A percentile compares a stretch with the other conserved stretches of the same genome.
phyloP scores from a whole-genome alignment of 53 echinoderm and acorn worm species.

The Holothuria leucospilota region DNA sequence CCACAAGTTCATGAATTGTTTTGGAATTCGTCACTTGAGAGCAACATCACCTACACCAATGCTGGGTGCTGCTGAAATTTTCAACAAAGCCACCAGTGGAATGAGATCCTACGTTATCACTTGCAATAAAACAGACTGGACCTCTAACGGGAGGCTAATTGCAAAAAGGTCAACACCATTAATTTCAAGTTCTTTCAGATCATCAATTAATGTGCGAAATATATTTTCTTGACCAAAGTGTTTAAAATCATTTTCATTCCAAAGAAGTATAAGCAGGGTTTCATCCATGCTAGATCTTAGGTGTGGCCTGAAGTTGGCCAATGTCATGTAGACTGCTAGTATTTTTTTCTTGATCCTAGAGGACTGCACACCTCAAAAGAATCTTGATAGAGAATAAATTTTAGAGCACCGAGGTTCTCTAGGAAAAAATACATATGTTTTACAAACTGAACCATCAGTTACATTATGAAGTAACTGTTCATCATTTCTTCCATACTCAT shows the following conservation, averaged over 20 bases:
- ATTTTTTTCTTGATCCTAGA: constrained; percentile 62
- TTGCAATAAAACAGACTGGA: constrained; percentile 42
- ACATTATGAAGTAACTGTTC: constrained; percentile 33
- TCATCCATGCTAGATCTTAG: constrained; percentile 63
- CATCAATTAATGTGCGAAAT: constrained; percentile 11
- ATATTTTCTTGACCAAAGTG: constrained; percentile 3
- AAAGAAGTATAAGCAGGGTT: constrained; percentile 51
- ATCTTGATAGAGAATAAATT: constrained; percentile 64
- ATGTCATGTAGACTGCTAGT: constrained; percentile 66
- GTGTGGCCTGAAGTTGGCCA: constrained; percentile 62
- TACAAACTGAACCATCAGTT: constrained; percentile 48
- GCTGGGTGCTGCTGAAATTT: constrained; percentile 48
- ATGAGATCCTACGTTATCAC: constrained; percentile 72
- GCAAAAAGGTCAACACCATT: constrained; percentile 45
- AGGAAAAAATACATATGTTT: constrained; percentile 41
- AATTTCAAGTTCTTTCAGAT: constrained; percentile 52
- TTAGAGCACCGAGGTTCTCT: constrained; percentile 56
- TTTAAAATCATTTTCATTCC: constrained; percentile 63
- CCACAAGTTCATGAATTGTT: no score
- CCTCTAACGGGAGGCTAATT: constrained; percentile 34
- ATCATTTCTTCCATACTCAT: constrained; percentile 10
- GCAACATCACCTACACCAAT: constrained; percentile 58
- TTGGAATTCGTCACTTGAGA: background rate
- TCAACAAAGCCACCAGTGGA: constrained; percentile 65
- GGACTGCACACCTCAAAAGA: constrained; percentile 68